Base-by-base conservation (phyloP, 2,888 invertebrate species). In the Plagiodera versicolora region DNA sequence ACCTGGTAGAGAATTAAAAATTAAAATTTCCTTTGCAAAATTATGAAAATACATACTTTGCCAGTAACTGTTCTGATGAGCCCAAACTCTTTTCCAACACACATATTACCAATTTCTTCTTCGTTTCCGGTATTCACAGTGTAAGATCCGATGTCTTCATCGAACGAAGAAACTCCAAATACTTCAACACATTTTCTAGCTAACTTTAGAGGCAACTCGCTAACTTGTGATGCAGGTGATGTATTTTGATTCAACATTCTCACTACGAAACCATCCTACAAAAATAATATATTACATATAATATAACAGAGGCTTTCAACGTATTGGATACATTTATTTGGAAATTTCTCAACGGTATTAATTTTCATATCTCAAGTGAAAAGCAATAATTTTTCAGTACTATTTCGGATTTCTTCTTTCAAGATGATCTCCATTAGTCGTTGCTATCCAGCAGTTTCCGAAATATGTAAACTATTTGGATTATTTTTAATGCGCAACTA, bases 41-140 rank as follows among this genome's bases (percentile, higher is more conserved):
- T 52, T 30, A 16, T 17, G 8, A 28, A 11, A 20, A 50, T 14
- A 50, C 11, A 30, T 79, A 91, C 91, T 83, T 93, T 93, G 65
- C 96, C 96, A 54, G 89, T 88, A n/a, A 86, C 82, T 5, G 94
- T 95, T 71, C 89, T 87, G 2, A 96, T 83, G 45, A 97, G 80
- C 1, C 90, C 91, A 79, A 98, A 97, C 72, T 97, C 96, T 79
- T 95, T 95, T 20, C 95, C 96, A 46, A 92, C 89, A 46, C 87
- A 86, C 56, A 97, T 89, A 50, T 86, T 85, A 10, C 86, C 81
- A 0, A 92, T 84, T 70, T 95, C 95, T 70, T 95, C 93, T 68
- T 95, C 94, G 67, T 69, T 76, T 30, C 75, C 78, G 9, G 75
- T 76, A 58, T 75, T 79, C 8, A 80, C 74, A 3, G 77, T 74